phyloP scores from a whole-genome alignment of 2,113 vertebrate genomes.

The Otis tarda region DNA sequence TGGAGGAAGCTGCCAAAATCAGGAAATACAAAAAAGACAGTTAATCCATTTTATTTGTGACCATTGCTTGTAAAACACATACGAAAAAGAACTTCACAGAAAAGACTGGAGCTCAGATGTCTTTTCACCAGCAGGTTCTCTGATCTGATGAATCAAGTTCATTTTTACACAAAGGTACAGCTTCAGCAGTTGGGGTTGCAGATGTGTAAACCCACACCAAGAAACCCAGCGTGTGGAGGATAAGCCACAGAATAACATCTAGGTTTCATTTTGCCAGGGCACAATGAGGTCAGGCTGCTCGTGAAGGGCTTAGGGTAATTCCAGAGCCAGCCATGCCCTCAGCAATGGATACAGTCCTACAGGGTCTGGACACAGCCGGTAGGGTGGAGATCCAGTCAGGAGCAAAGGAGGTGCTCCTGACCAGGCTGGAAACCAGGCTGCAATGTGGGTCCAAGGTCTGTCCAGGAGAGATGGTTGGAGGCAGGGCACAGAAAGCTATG shows the following conservation, averaged over 20 bases:
- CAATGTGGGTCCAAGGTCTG: not conserved
- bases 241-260: not conserved
- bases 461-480: not conserved
- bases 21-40: not conserved
- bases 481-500: not conserved
- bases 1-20: not conserved
- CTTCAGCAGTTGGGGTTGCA: not conserved
- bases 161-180: not conserved
- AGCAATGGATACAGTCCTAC: fast-evolving
- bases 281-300: not conserved
- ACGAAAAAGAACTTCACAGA: not conserved
- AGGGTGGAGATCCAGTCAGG: not conserved
- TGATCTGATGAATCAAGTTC: not conserved
- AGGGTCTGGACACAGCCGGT: not conserved
- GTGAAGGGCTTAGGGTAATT: not conserved
- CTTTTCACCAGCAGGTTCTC: not conserved
- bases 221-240: fast-evolving
- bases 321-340: not conserved
- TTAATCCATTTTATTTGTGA: not conserved
- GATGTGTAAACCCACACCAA: not conserved
- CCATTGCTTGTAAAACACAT: not conserved
- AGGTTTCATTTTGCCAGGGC: not conserved
- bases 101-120: not conserved
- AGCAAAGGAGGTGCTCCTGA: not conserved
- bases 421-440: not conserved